Percentiles rank a stretch among this genome's conserved stretches.
Evolutionary conservation across 2,797 vertebrate genomes (phyloP).

Genomic region (Naso thynnoides): DNA sequence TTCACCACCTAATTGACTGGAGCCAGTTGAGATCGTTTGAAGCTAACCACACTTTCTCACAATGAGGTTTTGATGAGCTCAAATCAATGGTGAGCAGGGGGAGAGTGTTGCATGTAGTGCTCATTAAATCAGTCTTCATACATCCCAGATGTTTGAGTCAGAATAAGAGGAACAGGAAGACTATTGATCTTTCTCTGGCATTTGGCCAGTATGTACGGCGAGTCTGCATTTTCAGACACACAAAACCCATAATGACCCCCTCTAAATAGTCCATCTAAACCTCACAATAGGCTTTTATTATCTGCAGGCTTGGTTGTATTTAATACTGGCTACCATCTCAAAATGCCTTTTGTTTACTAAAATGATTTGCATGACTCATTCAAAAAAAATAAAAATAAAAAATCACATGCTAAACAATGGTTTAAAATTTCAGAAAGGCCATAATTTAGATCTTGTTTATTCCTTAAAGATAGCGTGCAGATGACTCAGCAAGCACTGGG

Average conservation of each 20-base stretch:
- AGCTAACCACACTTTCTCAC: slow-evolving; percentile 74
- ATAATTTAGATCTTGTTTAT: slow-evolving; percentile 51
- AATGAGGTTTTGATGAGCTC: slow-evolving; percentile 78
- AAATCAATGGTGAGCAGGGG: slow-evolving; percentile 72
- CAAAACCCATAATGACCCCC: slow-evolving; percentile 45
- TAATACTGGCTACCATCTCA: slow-evolving; percentile 21
- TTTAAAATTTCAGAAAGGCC: slow-evolving; percentile 40
- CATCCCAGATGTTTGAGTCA: slow-evolving; percentile 56
- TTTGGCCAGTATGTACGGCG: slow-evolving; percentile 38
- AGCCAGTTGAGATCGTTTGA: slow-evolving; percentile 75
- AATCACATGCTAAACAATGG: slow-evolving; percentile 34
- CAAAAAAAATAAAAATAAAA: too few relatives aligned
- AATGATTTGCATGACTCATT: slow-evolving; percentile 52
- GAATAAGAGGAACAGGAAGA: slow-evolving; percentile 49
- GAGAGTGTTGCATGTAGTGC: slow-evolving; percentile 54
- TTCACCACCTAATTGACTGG: slow-evolving; percentile 75
- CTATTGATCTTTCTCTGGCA: slow-evolving; percentile 73
- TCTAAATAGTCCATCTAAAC: slow-evolving; percentile 43
- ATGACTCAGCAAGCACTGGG: slow-evolving; percentile 32
- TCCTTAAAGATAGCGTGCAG: slow-evolving; percentile 43
- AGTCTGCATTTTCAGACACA: slow-evolving; percentile 32
- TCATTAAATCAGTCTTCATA: slow-evolving; percentile 78
- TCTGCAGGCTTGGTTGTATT: slow-evolving; percentile 34
- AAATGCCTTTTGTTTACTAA: slow-evolving; percentile 23
- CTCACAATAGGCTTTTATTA: slow-evolving; percentile 41